Conservation (phyloP, 2,113 vertebrate species). For the Eleginops maclovinus region DNA sequence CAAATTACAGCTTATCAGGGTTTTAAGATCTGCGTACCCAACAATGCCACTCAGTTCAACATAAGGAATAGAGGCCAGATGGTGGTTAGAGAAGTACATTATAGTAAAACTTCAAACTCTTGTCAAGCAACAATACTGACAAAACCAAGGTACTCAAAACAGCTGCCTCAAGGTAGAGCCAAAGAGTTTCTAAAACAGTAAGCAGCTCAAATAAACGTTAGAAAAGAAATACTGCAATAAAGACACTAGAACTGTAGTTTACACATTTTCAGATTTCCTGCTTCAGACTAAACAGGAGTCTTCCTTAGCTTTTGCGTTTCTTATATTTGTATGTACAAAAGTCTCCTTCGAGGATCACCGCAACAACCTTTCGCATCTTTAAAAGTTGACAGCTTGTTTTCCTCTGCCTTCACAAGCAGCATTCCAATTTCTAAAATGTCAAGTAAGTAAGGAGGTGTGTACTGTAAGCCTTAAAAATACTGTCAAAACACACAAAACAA, state of each 20-base stretch:
- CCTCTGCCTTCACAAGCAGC: background rate
- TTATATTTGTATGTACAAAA: conserved; percentile 8
- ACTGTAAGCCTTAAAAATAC: background rate
- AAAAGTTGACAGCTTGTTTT: conserved; percentile 10
- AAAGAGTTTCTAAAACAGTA: background rate
- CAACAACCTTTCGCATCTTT: conserved; percentile 9
- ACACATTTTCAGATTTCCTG: background rate
- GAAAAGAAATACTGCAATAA: background rate
- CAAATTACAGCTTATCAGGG: conserved; percentile 33
- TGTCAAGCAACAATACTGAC: background rate
- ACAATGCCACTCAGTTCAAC: background rate
- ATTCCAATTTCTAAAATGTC: conserved; percentile 14
- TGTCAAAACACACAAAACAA: conserved; percentile 17
- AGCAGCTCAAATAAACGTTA: background rate
- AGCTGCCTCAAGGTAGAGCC: background rate
- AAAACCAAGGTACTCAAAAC: conserved; percentile 11
- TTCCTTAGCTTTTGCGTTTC: conserved; percentile 5
- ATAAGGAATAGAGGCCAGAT: background rate
- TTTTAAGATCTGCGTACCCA: conserved; percentile 21
- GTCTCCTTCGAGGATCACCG: conserved; percentile 16
- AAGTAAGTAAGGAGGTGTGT: background rate
- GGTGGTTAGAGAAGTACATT: background rate
- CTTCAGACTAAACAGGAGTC: conserved; percentile 2
- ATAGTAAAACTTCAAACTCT: background rate
- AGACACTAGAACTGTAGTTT: background rate